phyloP scores from a whole-genome alignment of 2,888 invertebrate species.

The Dromius quadrimaculatus region DNA sequence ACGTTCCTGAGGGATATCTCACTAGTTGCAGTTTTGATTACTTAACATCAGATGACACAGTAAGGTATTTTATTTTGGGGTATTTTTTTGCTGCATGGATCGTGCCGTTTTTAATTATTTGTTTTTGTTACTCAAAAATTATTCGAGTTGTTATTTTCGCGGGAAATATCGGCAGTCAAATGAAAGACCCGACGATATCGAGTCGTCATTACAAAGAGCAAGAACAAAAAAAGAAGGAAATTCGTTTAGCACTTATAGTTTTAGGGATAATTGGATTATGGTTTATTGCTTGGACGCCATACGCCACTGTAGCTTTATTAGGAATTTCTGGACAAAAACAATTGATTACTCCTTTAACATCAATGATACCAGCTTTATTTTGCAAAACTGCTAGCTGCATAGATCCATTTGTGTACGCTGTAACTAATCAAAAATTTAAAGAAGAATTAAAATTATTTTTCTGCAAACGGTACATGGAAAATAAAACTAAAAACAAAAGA shows the following conservation, averaged over 20 bases:
- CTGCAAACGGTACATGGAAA: slow-evolving; percentile 57
- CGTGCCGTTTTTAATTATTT: slow-evolving; percentile 77
- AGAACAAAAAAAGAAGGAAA: slow-evolving; percentile 77
- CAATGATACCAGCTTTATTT: slow-evolving; percentile 83
- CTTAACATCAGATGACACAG: slow-evolving; percentile 73
- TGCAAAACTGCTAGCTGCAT: slow-evolving; percentile 86
- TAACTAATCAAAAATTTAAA: slow-evolving; percentile 83
- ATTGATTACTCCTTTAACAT: slow-evolving; percentile 76
- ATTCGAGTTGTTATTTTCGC: slow-evolving; percentile 73
- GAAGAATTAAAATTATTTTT: slow-evolving; percentile 71
- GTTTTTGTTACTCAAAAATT: slow-evolving; percentile 80
- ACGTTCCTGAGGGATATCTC: slow-evolving; percentile 86
- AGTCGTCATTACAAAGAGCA: slow-evolving; percentile 73
- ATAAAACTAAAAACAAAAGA: slow-evolving; percentile 49
- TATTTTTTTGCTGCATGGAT: slow-evolving; percentile 84
- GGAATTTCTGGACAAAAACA: slow-evolving; percentile 77
- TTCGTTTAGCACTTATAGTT: slow-evolving; percentile 77
- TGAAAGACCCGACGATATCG: slow-evolving; percentile 66
- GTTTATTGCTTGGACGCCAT: slow-evolving; percentile 87
- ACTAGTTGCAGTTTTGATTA: slow-evolving; percentile 91
- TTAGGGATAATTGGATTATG: slow-evolving; percentile 79
- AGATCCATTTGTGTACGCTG: slow-evolving; percentile 84
- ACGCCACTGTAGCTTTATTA: slow-evolving; percentile 80
- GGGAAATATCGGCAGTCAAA: slow-evolving; percentile 67
- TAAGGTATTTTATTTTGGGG: slow-evolving; percentile 78